phyloP scores from a whole-genome alignment of 2,113 vertebrate species.

The Halichoerus grypus region DNA sequence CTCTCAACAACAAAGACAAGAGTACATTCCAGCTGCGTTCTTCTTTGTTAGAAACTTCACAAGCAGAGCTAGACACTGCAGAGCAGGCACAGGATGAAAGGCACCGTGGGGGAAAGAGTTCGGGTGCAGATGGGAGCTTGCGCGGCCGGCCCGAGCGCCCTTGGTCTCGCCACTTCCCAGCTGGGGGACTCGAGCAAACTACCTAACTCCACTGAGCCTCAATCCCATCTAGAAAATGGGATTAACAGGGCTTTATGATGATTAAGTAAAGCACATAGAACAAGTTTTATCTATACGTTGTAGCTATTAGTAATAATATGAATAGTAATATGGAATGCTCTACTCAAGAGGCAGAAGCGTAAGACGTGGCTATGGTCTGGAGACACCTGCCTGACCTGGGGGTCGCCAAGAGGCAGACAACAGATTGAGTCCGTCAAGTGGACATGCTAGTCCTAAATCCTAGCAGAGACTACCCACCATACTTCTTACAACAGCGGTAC shows the following conservation, averaged over 20 bases:
- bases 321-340: neutral
- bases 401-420: neutral
- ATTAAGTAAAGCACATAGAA: neutral
- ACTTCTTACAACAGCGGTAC: rapidly evolving
- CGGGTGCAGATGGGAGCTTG: neutral
- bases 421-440: neutral
- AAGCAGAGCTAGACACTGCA: neutral
- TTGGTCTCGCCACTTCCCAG: neutral
- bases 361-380: neutral
- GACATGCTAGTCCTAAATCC: neutral
- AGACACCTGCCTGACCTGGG: neutral
- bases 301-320: neutral
- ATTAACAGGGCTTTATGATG: neutral
- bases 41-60: neutral
- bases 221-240: neutral
- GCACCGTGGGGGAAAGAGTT: rapidly evolving
- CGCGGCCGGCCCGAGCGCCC: rapidly evolving
- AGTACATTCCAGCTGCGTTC: neutral
- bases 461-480: neutral
- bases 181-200: neutral
- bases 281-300: neutral
- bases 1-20: neutral
- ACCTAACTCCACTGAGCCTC: neutral
- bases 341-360: neutral
- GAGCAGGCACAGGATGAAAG: neutral